Conservation (phyloP, 2,888 invertebrate genomes). For the Cyaniris semiargus region DNA sequence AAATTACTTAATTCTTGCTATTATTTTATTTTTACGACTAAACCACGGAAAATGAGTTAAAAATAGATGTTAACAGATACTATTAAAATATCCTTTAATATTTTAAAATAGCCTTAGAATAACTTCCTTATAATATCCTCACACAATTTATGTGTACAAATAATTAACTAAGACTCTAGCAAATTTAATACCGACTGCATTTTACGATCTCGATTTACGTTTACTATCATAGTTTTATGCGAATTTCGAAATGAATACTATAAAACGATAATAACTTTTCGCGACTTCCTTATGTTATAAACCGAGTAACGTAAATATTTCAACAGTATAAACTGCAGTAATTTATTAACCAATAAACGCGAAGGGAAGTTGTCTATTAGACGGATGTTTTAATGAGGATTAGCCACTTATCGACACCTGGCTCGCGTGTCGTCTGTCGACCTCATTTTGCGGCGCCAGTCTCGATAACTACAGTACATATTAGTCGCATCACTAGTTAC, state of each 20-base stretch:
- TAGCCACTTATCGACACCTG: conserved; percentile 58
- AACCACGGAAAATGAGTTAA: background rate
- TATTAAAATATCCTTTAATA: background rate
- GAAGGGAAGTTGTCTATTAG: background rate
- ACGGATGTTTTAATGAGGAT: conserved; percentile 41
- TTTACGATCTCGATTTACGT: background rate
- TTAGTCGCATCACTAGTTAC: conserved; percentile 46
- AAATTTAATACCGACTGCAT: background rate
- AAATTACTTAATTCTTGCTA: background rate
- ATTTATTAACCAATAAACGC: conserved; percentile 16
- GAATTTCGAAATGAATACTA: conserved; percentile 15
- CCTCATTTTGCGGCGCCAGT: conserved; percentile 51
- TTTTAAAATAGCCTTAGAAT: background rate
- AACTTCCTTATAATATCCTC: background rate
- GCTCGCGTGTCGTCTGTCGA: conserved; percentile 52
- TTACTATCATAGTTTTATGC: conserved; percentile 24
- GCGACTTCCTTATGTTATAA: conserved; percentile 3
- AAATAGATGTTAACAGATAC: background rate
- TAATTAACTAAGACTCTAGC: background rate
- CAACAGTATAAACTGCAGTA: conserved; percentile 14
- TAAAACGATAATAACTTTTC: background rate
- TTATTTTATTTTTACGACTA: background rate
- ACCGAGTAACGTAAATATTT: conserved; percentile 12
- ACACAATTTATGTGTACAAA: background rate
- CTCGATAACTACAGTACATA: conserved; percentile 65